A percentile compares a stretch with the other conserved stretches of the same genome.
These are phyloP conservation scores for Clytia hemisphaerica DNA, from an alignment of 30 jellyfish, hydroid and myxozoan species.

Conservation along the genomic window DNA sequence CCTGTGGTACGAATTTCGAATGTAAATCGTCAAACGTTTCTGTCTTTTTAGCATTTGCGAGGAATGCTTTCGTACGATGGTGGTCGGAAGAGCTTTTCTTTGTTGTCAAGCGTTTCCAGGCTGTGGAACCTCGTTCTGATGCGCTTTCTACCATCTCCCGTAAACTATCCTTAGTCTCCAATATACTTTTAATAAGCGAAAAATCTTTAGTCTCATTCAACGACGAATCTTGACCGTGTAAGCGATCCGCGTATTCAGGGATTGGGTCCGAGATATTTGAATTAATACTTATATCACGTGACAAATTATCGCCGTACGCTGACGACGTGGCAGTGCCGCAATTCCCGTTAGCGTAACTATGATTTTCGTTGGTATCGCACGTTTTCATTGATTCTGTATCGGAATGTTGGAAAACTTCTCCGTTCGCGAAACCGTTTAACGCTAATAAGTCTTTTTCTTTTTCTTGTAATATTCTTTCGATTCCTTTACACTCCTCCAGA, in stretches of 20 bases:
- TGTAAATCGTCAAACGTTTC: constrained; percentile 14
- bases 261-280: background rate
- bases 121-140: constrained; percentile 76
- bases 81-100: too few relatives aligned
- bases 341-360: constrained; percentile 1
- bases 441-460: constrained; percentile 77
- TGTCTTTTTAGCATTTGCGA: background rate
- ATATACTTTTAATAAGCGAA: constrained; percentile 63
- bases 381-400: background rate
- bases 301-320: constrained; percentile 30
- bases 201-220: constrained; percentile 14
- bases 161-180: constrained; percentile 74
- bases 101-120: constrained; percentile 67
- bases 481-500: constrained; percentile 69
- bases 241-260: background rate
- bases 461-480: constrained; percentile 60
- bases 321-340: background rate
- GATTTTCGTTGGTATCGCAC: background rate
- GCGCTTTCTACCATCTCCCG: constrained; percentile 97
- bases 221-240: background rate
- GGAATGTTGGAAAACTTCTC: constrained; percentile 31
- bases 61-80: constrained; percentile 1
- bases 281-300: constrained; percentile 7
- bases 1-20: constrained; percentile 5
- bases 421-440: constrained; percentile 82